Evolutionary conservation across 1,140 invertebrate species (phyloP), one percentile per base, ranked within the genome.

Genomic region (Drosophila sulfurigaster): DNA sequence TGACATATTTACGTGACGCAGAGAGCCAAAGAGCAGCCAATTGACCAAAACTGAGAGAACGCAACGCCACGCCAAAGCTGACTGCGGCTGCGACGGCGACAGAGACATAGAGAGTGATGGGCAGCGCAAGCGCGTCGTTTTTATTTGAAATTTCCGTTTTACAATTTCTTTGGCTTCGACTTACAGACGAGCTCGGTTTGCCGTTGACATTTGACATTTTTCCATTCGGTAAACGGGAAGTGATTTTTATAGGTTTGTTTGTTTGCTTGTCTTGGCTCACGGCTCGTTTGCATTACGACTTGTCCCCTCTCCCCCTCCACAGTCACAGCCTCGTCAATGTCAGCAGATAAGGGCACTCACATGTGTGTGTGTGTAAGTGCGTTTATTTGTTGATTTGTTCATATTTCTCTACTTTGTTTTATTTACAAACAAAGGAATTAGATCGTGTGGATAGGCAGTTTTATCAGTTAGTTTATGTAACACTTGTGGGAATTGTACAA

Each of bases 91-190:
- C 20, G 60, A n/a, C 68, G n/a, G 38, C 30, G 51, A 46, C 59
- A 25, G 51, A 15, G 45, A 16, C 38, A 16, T 5, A 32, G 32
- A 32, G 32, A 32, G 32, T 7, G 32, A 32, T 5, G 32, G 8
- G n/a, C 41, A 82, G 70, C 80, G 80, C 67, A 11, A 80, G 81
- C 81, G 81, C 70, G 46, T 46, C 49, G 67, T 72, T 82, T 85
- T 41, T 73, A 82, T 87, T 87, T 81, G 75, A 86, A 83, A 80
- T 83, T 85, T 85, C 81, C 81, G 77, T 73, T 86, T 85, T 71
- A 72, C 45, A 77, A 77, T 77, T 79, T 66, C 54, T 66, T 72
- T 72, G 69, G 69, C 69, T 75, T 75, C 72, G 52, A 58, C 52
- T 69, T 70, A 49, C 70, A 15, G 38, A 64, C 38, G 35, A 25